Base-by-base conservation (phyloP, 53 echinoderm and acorn worm species). In the Antedon mediterranea region DNA sequence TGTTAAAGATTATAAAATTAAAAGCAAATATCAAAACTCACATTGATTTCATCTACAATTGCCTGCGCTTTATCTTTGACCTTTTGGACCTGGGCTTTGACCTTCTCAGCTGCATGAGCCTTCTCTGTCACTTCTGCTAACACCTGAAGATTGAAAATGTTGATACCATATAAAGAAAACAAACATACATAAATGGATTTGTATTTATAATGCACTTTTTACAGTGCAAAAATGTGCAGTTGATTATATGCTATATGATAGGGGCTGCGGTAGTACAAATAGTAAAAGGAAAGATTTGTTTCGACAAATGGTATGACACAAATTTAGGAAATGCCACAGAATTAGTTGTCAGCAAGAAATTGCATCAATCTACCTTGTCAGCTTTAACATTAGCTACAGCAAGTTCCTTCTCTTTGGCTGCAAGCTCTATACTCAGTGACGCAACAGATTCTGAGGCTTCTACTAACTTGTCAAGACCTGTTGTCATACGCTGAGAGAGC, bases 31-130 rank as follows among this genome's bases (percentile, higher is more conserved):
- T n/a, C 33, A 31, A 44, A 33, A 83, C 91, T 95, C 76, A 95
- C 95, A 83, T 85, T 85, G 78, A 95, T 95, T 44, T 95, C 95
- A 80, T 95, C 95, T 72, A 95, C 95, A 86, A 95, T 95, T 73
- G 95, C 95, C 75, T 95, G 95, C 31, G 95, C 95, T 80, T 92
- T 95, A 85, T 95, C 95, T 77, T 95, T 95, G 71, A 95, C 95
- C 79, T 95, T 95, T 79, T 95, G 95, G 7, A 95, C 95, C 75
- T 95, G 95, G 34, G 89, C 85, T 84, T 95, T 95, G 87, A 95
- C 95, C 85, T 95, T 95, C 71, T 95, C 95, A 27, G 95, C 95
- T 32, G 95, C 95, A 75, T 91, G 91, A 5, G 95, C 95, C 75
- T 95, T 95, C 26, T 85, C 89, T 27, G 91, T 85, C 43, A 95